phyloP scores from a whole-genome alignment of 2,888 invertebrate genomes.

The Volucella bombylans region DNA sequence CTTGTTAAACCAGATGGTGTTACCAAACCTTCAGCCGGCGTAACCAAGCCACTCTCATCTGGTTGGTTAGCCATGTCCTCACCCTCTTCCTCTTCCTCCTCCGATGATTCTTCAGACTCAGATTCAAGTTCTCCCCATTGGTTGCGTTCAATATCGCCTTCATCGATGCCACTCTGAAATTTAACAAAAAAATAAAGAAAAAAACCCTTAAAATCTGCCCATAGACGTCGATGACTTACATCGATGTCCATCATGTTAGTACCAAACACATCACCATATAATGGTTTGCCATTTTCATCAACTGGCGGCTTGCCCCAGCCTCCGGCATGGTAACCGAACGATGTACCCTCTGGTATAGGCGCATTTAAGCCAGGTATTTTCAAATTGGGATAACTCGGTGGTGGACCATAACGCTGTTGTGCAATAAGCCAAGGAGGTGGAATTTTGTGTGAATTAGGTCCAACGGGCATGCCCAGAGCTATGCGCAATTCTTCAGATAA shows the following conservation, averaged over 20 bases:
- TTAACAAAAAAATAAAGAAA: conserved; percentile 33
- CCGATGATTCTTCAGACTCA: conserved; percentile 86
- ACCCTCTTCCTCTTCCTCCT: conserved; percentile 87
- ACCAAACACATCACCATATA: conserved; percentile 99
- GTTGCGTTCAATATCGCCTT: conserved; percentile 95
- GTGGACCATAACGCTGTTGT: conserved; percentile 92
- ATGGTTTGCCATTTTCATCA: conserved; percentile 97
- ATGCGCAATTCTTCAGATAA: conserved; percentile 97
- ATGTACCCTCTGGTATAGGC: conserved; percentile 98
- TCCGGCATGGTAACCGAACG: conserved; percentile 99
- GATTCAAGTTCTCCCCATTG: conserved; percentile 99
- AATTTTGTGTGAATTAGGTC: conserved; percentile 94
- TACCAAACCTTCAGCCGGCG: conserved; percentile 95
- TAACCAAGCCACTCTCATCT: conserved; percentile 93
- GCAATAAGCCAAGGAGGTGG: conserved; percentile 95
- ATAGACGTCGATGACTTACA: conserved; percentile 82
- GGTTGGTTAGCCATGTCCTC: conserved; percentile 84
- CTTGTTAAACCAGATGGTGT: conserved; percentile 97
- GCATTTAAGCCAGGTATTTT: conserved; percentile 99
- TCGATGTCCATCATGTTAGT: conserved; percentile 89
- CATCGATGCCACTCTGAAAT: conserved; percentile 86
- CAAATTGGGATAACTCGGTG: conserved; percentile 98
- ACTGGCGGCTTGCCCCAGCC: conserved; percentile 99
- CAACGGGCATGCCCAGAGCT: conserved; percentile 99
- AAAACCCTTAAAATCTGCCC: not conserved